Evolutionary conservation across 2,797 vertebrate genomes (phyloP).

Genomic region (Gymnoscopelus braueri): DNA sequence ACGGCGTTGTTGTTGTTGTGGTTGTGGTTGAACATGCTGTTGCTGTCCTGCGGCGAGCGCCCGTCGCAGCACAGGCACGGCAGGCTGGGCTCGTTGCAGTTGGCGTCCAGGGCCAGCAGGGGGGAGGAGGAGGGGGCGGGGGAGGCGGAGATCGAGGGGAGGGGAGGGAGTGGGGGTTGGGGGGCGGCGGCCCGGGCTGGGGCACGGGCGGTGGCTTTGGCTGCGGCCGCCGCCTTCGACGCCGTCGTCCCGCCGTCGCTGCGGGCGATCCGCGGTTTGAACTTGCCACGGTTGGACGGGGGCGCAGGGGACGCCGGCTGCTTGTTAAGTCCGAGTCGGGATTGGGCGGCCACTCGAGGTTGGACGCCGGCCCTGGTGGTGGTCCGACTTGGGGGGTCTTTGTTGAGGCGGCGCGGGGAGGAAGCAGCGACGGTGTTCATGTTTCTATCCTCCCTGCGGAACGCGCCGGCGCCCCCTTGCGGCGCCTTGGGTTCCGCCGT

Average conservation of each 20-base stretch:
- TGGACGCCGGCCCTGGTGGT: slow-evolving; percentile 60
- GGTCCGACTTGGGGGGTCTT: slow-evolving; percentile 53
- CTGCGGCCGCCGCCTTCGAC: no score
- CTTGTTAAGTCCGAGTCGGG: slow-evolving; percentile 70
- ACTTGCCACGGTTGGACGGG: slow-evolving; percentile 61
- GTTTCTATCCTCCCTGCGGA: slow-evolving; percentile 82
- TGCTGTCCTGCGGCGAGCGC: slow-evolving; percentile 83
- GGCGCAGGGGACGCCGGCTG: slow-evolving; percentile 27
- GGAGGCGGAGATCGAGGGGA: slow-evolving; percentile 30
- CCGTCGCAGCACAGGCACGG: slow-evolving; percentile 90
- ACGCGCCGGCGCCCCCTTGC: slow-evolving; percentile 19
- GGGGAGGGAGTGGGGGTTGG: no score
- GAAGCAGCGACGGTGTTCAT: slow-evolving; percentile 71
- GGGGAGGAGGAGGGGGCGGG: slow-evolving; percentile 52
- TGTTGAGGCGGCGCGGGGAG: slow-evolving; percentile 60
- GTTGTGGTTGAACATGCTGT: slow-evolving; percentile 84
- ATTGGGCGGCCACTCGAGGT: slow-evolving; percentile 66
- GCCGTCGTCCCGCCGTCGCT: no score
- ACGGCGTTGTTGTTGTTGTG: slow-evolving; percentile 85
- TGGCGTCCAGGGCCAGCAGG: slow-evolving; percentile 80
- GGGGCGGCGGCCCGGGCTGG: no score
- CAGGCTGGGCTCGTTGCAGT: slow-evolving; percentile 92
- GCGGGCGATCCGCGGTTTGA: slow-evolving; percentile 69
- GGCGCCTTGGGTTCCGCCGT: slow-evolving; percentile 66
- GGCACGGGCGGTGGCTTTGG: no score